Evolutionary conservation across 1,140 invertebrate genomes (phyloP), one percentile per base, ranked within the genome.

Genomic region (Drosophila athabasca): DNA sequence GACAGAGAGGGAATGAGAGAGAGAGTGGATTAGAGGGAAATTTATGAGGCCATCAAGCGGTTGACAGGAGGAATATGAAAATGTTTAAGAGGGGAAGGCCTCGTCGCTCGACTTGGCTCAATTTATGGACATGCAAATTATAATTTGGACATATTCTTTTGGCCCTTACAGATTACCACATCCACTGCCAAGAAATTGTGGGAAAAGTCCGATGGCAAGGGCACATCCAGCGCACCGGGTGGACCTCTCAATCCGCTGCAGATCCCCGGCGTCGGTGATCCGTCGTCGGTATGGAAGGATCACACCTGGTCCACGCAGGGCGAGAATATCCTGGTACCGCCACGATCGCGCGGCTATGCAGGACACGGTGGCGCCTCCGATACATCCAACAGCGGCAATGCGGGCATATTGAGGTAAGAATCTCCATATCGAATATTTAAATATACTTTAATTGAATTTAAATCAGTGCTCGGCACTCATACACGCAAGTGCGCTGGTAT

Each of bases 131-230:
- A 35, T n/a, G 13, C 51, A 41, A 67, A 45, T 64, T 29, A 59
- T 71, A 39, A 67, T 31, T 43, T 62, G 7, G 9, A 22, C 29
- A 4, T 19, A 31, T 41, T 39, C 54, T n/a, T 24, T 62, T 22
- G 15, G 55, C n/a, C 6, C 4, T 55, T 70, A 3, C 61, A 92
- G 91, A 92, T 92, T 50, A 92, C 91, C 35, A 91, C 91, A 84
- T 92, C 91, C 67, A 90, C 91, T 62, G 90, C 91, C 53, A 92
- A 92, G 72, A 92, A 92, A 66, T 54, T 92, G 61, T 92, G 91
- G 91, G 91, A 92, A 52, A 92, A 92, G 67, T 91, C 90, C 9
- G 90, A 91, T 75, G 90, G 91, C 24, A 91, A 91, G 54, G 76
- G 88, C 29, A 76, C 68, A 41, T 88, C 83, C 13, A 79, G 76